These are phyloP conservation scores for Sarcoramphus papa DNA, from an alignment of 2,797 vertebrate species.

Conservation along the genomic window DNA sequence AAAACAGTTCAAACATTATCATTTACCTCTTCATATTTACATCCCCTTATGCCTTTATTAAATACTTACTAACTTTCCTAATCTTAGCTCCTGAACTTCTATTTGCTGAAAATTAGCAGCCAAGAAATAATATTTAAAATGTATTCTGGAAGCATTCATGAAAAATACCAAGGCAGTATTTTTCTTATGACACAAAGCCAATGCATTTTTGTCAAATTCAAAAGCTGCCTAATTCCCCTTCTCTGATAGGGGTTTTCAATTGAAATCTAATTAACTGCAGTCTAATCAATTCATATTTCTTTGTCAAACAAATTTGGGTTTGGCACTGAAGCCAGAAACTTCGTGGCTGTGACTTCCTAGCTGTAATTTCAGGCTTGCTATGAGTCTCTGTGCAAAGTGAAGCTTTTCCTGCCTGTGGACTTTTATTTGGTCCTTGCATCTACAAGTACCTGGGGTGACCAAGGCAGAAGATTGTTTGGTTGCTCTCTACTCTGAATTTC, in stretches of 20 bases:
- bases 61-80: slow-evolving; percentile 1
- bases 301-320: not conserved
- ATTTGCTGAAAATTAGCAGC: slow-evolving; percentile 28
- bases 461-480: not conserved
- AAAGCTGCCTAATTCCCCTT: slow-evolving; percentile 26
- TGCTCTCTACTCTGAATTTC: not conserved
- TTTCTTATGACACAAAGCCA: slow-evolving; percentile 19
- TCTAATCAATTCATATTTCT: slow-evolving; percentile 40
- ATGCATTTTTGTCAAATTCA: slow-evolving; percentile 30
- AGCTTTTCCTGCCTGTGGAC: not conserved
- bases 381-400: not conserved
- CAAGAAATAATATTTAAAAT: slow-evolving; percentile 12
- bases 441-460: not conserved
- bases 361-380: not conserved
- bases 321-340: not conserved
- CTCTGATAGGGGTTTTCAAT: slow-evolving; percentile 24
- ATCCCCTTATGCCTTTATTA: slow-evolving; percentile 9
- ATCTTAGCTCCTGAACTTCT: slow-evolving; percentile 1
- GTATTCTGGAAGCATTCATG: not conserved
- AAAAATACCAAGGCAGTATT: not conserved
- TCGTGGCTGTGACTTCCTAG: not conserved
- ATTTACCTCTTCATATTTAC: slow-evolving; percentile 18
- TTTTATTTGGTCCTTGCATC: not conserved
- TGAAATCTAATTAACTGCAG: slow-evolving; percentile 54
- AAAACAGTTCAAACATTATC: slow-evolving; percentile 4